phyloP scores from a whole-genome alignment of 2,888 invertebrate species.

The Lithophane semibrunnea region DNA sequence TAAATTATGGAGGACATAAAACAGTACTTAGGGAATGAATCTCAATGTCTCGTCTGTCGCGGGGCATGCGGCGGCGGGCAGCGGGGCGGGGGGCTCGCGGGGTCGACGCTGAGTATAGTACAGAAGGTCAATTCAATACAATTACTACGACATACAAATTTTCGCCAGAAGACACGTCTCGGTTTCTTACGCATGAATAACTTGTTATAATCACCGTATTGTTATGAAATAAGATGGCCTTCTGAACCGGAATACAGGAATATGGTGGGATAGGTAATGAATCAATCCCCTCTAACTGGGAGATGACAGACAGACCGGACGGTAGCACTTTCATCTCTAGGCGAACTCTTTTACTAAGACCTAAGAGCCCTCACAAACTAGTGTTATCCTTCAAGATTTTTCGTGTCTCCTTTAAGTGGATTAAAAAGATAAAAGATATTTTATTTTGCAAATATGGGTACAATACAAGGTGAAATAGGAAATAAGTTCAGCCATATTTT shows the following conservation, averaged over 20 bases:
- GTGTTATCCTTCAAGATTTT: not conserved
- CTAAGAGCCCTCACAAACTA: not conserved
- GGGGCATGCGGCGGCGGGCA: conserved; percentile 18
- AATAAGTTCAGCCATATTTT: too few relatives aligned
- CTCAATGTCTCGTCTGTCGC: conserved; percentile 51
- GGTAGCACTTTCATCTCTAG: not conserved
- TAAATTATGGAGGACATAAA: conserved; percentile 58
- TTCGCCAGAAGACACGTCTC: not conserved
- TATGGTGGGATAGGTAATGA: not conserved
- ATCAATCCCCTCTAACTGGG: not conserved
- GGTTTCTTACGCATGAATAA: not conserved
- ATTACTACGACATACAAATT: not conserved
- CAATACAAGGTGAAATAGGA: too few relatives aligned
- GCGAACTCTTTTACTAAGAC: not conserved
- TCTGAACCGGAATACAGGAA: not conserved
- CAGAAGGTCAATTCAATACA: conserved; percentile 31
- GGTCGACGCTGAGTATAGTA: not conserved
- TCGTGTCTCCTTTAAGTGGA: not conserved
- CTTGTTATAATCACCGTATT: not conserved
- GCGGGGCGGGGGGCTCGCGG: not conserved
- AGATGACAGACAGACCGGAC: not conserved
- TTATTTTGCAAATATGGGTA: too few relatives aligned
- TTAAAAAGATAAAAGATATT: too few relatives aligned
- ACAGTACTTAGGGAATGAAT: conserved; percentile 59
- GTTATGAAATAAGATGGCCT: not conserved